Percentiles rank a stretch among this genome's conserved stretches.
These are phyloP conservation scores for Polia nebulosa DNA, from an alignment of 2,888 invertebrate species.

Conservation along the genomic window DNA sequence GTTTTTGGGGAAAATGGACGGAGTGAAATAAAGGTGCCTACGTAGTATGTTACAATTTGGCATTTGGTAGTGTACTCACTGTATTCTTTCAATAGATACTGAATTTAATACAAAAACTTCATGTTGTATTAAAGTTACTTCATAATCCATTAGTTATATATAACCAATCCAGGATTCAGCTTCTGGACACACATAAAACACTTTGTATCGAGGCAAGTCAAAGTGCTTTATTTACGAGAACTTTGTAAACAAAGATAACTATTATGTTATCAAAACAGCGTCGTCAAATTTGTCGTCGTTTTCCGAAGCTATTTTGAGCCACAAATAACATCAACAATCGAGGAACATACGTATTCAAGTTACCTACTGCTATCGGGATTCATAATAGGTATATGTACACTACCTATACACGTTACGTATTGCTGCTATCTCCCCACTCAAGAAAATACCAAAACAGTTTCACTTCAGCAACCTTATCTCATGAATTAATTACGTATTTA, in stretches of 20 bases:
- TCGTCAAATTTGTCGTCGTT: neutral
- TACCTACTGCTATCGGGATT: neutral
- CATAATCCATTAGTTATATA: too few species aligned
- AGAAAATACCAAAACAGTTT: constrained; percentile 28
- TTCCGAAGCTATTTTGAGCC: neutral
- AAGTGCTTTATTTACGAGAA: constrained; percentile 20
- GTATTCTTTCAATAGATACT: neutral
- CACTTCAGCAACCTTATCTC: constrained; percentile 50
- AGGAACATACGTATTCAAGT: too few species aligned
- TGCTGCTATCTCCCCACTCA: too few species aligned
- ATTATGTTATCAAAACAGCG: constrained; percentile 6
- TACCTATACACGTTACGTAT: too few species aligned
- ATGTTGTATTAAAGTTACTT: too few species aligned
- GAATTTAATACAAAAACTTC: too few species aligned
- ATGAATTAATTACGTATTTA: constrained; percentile 65
- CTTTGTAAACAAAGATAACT: neutral
- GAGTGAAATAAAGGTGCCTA: constrained; percentile 12
- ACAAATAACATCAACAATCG: neutral
- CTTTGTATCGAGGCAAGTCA: neutral
- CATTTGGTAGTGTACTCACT: too few species aligned
- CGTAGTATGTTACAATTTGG: too few species aligned
- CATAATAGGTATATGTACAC: too few species aligned
- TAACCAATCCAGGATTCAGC: neutral
- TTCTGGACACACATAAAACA: neutral
- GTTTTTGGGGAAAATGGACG: constrained; percentile 18